Evolutionary conservation across 2,797 vertebrate species (phyloP), one percentile per base, ranked within the genome.

Genomic region (Odontamblyopus lacepedii): DNA sequence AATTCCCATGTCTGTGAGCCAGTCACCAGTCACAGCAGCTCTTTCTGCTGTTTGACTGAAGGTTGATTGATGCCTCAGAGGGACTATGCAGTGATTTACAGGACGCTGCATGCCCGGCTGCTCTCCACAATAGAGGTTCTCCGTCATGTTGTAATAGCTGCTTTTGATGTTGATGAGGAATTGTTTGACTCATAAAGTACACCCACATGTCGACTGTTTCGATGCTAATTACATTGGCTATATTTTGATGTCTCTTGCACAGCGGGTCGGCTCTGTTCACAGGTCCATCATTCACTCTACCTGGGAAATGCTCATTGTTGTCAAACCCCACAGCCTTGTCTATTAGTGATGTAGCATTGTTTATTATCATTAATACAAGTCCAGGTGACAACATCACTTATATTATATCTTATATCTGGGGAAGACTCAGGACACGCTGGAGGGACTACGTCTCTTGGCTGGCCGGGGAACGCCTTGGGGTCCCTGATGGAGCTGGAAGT

Each of bases 191-290:
- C 81, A 78, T 88, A 82, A 85, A 83, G 84, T 75, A 77, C 53
- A 71, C 82, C 86, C 76, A 82, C 84, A 85, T 75, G 81, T 85
- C 87, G 85, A 81, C 78, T 81, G 55, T 84, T 85, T 78, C 83
- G 86, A 82, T 85, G 82, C 79, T 86, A 84, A 88, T 90, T 86
- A 86, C 76, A 73, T 83, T 78, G 85, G 71, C 67, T 60, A 78
- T 68, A 15, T 73, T 83, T 79, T 75, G 71, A 85, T 84, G 74
- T 78, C 71, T 82, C 66, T 83, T 70, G 78, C 80, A 11, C 85
- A 74, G 86, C 73, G 56, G 79, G 85, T 80, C 15, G 26, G 48
- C 76, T 69, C 7, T 0, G 7, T 61, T 79, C 64, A 51, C 26
- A 44, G 9, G 7, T 27, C 27, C 27, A 30, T 66, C 26, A 50